Conservation (phyloP, 1,140 invertebrate genomes). For the Drosophila mauritiana region DNA sequence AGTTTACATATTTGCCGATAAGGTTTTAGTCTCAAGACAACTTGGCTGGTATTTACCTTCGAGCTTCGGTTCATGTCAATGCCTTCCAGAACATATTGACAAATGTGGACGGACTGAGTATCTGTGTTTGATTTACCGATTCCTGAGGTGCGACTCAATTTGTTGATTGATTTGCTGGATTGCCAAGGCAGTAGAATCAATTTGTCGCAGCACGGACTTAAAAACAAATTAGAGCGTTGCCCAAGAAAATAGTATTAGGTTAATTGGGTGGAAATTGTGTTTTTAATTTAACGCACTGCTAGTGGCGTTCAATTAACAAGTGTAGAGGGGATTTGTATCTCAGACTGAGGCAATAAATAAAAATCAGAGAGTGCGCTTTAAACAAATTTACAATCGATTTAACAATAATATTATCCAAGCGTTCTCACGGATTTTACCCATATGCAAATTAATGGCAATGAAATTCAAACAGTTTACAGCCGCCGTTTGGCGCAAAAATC, state of each 20-base stretch:
- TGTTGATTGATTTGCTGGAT: slow-evolving; percentile 55
- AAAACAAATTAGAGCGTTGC: slow-evolving; percentile 52
- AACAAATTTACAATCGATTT: slow-evolving; percentile 76
- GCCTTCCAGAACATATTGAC: slow-evolving; percentile 23
- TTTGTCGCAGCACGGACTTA: slow-evolving; percentile 31
- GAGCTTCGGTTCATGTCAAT: slow-evolving; percentile 34
- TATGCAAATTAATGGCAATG: slow-evolving; percentile 65
- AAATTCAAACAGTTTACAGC: slow-evolving; percentile 58
- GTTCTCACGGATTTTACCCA: slow-evolving; percentile 13
- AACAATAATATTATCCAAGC: slow-evolving; percentile 64
- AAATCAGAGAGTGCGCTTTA: slow-evolving; percentile 37
- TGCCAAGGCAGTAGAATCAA: slow-evolving; percentile 1
- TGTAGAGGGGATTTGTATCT: slow-evolving; percentile 15
- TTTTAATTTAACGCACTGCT: background rate
- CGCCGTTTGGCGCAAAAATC: slow-evolving; percentile 10
- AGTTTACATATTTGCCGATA: slow-evolving; percentile 20
- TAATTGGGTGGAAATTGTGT: slow-evolving; percentile 6
- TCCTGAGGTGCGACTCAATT: slow-evolving; percentile 33
- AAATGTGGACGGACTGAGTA: slow-evolving; percentile 5
- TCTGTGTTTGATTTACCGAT: slow-evolving; percentile 43
- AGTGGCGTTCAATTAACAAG: slow-evolving; percentile 14
- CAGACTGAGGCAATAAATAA: slow-evolving; percentile 4
- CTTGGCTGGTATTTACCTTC: slow-evolving; percentile 12
- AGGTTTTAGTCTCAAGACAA: slow-evolving; percentile 6
- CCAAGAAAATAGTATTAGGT: slow-evolving; percentile 14